Conservation (phyloP, 2,888 invertebrate genomes). For the Mesorhabditis belari region DNA sequence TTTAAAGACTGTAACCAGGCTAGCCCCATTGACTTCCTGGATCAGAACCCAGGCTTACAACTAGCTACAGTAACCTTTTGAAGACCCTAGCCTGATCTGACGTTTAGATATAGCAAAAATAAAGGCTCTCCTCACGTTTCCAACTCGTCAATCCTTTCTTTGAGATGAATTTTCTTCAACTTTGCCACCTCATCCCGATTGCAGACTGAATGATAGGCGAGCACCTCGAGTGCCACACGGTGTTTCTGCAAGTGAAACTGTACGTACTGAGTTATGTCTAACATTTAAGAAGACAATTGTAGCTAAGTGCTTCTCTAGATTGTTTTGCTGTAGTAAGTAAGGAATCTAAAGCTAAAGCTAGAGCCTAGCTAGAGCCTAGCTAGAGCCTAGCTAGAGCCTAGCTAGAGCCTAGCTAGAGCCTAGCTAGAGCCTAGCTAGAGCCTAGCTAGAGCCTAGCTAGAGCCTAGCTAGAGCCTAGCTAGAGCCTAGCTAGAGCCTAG, state of each 20-base stretch:
- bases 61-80: too few species aligned
- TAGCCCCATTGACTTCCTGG: too few species aligned
- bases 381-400: not conserved
- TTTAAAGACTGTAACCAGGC: too few species aligned
- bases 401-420: not conserved
- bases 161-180: conserved; percentile 37
- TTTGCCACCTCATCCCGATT: conserved; percentile 65
- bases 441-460: not conserved
- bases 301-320: not conserved
- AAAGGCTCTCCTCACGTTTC: conserved; percentile 31
- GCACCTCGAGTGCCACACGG: conserved; percentile 70
- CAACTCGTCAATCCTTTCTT: conserved; percentile 33
- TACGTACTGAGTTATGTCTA: not conserved
- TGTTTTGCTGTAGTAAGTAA: too few species aligned
- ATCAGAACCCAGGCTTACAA: too few species aligned
- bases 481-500: not conserved
- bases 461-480: not conserved
- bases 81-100: too few species aligned
- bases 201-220: conserved; percentile 76
- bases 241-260: conserved; percentile 63
- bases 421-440: not conserved
- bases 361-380: not conserved
- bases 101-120: too few species aligned
- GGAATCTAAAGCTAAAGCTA: not conserved
- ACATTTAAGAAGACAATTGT: not conserved